Percentiles rank a stretch among this genome's conserved stretches.
These are phyloP conservation scores for Athalia rosae DNA, from an alignment of 2,888 invertebrate species.

Conservation along the genomic window DNA sequence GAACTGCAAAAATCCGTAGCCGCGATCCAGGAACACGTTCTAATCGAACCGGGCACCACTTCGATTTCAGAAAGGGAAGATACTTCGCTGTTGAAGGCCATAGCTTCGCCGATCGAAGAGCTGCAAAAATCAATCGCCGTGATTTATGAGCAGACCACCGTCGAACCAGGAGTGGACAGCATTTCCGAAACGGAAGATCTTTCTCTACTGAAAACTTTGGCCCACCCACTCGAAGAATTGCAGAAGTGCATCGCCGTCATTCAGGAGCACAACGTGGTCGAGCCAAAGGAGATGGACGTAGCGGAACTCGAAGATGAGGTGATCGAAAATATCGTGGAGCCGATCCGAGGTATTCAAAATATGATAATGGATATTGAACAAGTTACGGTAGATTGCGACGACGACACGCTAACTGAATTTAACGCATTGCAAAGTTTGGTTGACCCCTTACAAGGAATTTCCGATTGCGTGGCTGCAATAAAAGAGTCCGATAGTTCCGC, in stretches of 20 bases:
- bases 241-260: conserved; percentile 66
- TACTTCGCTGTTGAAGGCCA: conserved; percentile 18
- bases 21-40: conserved; percentile 58
- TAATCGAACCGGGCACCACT: conserved; percentile 50
- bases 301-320: conserved; percentile 44
- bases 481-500: conserved; percentile 58
- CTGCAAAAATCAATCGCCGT: conserved; percentile 63
- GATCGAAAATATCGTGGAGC: conserved; percentile 51
- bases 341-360: conserved; percentile 46
- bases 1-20: conserved; percentile 71
- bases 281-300: conserved; percentile 45
- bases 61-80: conserved; percentile 48
- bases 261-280: conserved; percentile 62
- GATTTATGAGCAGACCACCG: conserved; percentile 62
- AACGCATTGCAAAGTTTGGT: conserved; percentile 29
- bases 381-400: conserved; percentile 35
- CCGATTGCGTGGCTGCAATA: conserved; percentile 65
- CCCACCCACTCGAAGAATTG: conserved; percentile 65
- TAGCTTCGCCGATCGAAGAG: conserved; percentile 59
- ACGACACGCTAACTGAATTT: conserved; percentile 37
- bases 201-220: conserved; percentile 61
- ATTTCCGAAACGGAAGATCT: conserved; percentile 59
- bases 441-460: conserved; percentile 59
- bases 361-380: conserved; percentile 42
- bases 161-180: conserved; percentile 55